phyloP scores from a whole-genome alignment of 2,888 invertebrate genomes.

The Sphaerophoria rueppellii region DNA sequence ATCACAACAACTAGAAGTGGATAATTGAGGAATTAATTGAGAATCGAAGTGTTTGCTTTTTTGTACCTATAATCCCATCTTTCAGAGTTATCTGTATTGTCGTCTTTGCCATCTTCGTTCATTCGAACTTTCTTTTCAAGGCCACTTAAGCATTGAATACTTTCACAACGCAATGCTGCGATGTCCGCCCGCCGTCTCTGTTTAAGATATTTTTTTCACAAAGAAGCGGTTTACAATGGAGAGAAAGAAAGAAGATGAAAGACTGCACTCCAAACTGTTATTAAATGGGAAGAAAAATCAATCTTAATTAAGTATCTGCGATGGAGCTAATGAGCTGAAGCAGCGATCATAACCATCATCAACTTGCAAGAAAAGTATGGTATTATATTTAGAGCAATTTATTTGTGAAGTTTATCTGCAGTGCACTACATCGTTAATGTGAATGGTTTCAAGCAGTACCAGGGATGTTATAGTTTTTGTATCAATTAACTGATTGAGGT shows the following conservation, averaged over 20 bases:
- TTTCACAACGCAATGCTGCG: conserved; percentile 16
- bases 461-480: conserved; percentile 6
- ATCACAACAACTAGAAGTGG: conserved; percentile 15
- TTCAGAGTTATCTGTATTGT: not conserved
- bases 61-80: not conserved
- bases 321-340: conserved; percentile 27
- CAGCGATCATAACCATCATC: conserved; percentile 37
- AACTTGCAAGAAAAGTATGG: conserved; percentile 23
- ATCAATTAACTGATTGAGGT: not conserved
- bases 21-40: conserved; percentile 67
- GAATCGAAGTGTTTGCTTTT: conserved; percentile 3
- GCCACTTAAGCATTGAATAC: conserved; percentile 56
- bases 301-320: conserved; percentile 45
- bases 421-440: conserved; percentile 14
- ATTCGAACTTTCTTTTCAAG: conserved; percentile 70
- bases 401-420: conserved; percentile 6
- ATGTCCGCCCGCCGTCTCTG: not conserved
- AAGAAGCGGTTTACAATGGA: not conserved
- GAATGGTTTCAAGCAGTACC: not conserved
- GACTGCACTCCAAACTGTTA: not conserved
- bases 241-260: conserved; percentile 19
- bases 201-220: not conserved
- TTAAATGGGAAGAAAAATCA: conserved; percentile 25
- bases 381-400: not conserved
- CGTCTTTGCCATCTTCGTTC: conserved; percentile 19